Conservation (phyloP, 1,140 invertebrate species). For the Sitobion miscanthi region DNA sequence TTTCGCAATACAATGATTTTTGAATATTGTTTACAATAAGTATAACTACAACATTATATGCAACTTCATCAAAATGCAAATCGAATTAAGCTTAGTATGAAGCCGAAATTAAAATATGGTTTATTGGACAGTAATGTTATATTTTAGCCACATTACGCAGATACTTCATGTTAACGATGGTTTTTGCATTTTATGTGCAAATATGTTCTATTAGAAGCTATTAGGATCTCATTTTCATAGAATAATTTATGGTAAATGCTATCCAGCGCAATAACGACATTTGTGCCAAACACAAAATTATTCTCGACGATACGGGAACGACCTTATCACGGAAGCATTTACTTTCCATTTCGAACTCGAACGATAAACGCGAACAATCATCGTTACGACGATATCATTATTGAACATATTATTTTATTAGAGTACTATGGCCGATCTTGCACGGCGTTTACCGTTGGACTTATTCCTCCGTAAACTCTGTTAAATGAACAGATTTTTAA, state of each 20-base stretch:
- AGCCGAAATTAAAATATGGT: not conserved
- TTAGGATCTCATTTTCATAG: not conserved
- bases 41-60: not conserved
- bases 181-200: not conserved
- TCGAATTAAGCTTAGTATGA: not conserved
- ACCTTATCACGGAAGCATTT: not conserved
- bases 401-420: not conserved
- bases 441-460: too few species aligned
- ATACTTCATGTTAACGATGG: not conserved
- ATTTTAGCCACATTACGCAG: not conserved
- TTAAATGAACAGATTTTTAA: too few species aligned
- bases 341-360: not conserved
- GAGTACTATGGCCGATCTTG: too few species aligned
- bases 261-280: not conserved
- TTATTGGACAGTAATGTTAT: not conserved
- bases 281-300: not conserved
- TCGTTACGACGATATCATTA: not conserved
- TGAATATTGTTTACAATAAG: not conserved
- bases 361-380: not conserved
- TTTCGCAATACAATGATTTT: not conserved
- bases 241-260: conserved; percentile 4
- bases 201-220: not conserved
- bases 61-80: not conserved
- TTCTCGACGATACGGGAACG: not conserved
- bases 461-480: too few species aligned